Conservation (phyloP, 2,888 invertebrate genomes). For the Actias luna region DNA sequence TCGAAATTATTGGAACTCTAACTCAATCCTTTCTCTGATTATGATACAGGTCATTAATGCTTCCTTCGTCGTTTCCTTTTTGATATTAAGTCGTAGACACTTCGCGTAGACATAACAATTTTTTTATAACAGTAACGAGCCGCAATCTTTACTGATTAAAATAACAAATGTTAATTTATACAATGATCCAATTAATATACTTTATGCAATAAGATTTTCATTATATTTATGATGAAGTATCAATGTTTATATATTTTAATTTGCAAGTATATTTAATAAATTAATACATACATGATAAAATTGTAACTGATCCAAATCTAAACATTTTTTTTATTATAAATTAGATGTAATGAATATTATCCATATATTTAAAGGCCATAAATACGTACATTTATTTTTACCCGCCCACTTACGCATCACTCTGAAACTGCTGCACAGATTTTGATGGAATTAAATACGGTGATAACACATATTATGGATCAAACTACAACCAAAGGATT, state of each 20-base stretch:
- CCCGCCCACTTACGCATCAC: too few relatives aligned
- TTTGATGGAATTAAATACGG: too few relatives aligned
- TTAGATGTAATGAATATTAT: too few relatives aligned
- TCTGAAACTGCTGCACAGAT: too few relatives aligned
- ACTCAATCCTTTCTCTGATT: constrained; percentile 63
- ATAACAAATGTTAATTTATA: constrained; percentile 10
- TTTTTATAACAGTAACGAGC: constrained; percentile 14
- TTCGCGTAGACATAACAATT: constrained; percentile 19
- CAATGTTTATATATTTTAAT: neutral
- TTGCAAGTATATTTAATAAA: neutral
- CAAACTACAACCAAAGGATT: too few relatives aligned
- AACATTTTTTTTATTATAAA: too few relatives aligned
- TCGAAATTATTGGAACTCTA: constrained; percentile 74
- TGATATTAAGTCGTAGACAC: constrained; percentile 23
- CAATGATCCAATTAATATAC: constrained; percentile 4
- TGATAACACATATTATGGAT: too few relatives aligned
- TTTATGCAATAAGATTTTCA: neutral
- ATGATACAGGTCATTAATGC: constrained; percentile 47
- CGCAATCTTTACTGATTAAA: constrained; percentile 14
- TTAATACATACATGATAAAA: too few relatives aligned
- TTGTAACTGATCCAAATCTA: too few relatives aligned
- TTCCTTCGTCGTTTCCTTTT: constrained; percentile 28
- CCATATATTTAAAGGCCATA: too few relatives aligned
- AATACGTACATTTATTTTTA: too few relatives aligned
- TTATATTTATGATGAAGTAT: neutral